Conservation (phyloP, 23 tunicate species). For the Trididemnum clinides region DNA sequence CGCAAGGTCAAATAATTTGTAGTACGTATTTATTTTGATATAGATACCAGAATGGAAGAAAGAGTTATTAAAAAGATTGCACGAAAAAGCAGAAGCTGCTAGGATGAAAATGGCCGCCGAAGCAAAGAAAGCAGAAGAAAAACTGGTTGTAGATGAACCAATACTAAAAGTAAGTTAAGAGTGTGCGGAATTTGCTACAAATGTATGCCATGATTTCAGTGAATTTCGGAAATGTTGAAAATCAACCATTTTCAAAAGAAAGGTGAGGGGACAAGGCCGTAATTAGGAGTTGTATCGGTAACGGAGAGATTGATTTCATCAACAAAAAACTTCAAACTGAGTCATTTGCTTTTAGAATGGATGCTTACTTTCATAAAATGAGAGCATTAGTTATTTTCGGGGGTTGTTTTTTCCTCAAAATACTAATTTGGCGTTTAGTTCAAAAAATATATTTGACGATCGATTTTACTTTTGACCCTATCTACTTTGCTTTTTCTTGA, state of each 20-base stretch:
- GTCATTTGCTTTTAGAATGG: too few species aligned
- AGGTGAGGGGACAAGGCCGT: too few species aligned
- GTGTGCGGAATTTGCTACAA: neutral
- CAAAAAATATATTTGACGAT: neutral
- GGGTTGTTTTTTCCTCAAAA: neutral
- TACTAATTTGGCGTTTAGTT: neutral
- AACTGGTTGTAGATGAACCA: constrained; percentile 61
- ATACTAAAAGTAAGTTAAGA: constrained; percentile 56
- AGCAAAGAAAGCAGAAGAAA: constrained; percentile 25
- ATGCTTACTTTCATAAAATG: too few species aligned
- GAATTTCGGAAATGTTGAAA: neutral
- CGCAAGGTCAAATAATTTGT: neutral
- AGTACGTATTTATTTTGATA: neutral
- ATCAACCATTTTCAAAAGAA: too few species aligned
- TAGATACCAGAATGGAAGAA: constrained; percentile 82
- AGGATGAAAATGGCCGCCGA: constrained; percentile 20
- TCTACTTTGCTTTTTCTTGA: too few species aligned
- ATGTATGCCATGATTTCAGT: neutral
- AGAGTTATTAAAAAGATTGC: constrained; percentile 62
- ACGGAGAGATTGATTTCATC: too few species aligned
- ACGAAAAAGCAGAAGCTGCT: constrained; percentile 54
- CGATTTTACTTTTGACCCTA: too few species aligned
- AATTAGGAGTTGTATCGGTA: too few species aligned
- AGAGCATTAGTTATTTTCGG: too few species aligned
- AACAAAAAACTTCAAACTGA: too few species aligned